These are phyloP conservation scores for Carapus acus DNA, from an alignment of 2,797 vertebrate genomes.

Conservation along the genomic window DNA sequence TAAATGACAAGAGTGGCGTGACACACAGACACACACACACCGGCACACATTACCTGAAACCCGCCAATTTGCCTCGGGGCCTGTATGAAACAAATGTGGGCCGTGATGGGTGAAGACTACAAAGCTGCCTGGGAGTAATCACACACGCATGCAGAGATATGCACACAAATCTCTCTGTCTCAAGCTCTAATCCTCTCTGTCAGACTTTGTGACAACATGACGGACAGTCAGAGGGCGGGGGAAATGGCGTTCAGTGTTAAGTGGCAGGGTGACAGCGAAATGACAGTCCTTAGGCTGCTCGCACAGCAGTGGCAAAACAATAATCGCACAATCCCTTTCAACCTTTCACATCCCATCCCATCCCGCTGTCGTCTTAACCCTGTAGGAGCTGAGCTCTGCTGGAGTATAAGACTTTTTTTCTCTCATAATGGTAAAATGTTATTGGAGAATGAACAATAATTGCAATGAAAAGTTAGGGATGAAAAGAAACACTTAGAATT, in stretches of 20 bases:
- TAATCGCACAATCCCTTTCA: constrained; percentile 40
- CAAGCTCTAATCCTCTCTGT: constrained; percentile 54
- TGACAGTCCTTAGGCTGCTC: constrained; percentile 41
- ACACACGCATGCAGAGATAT: constrained; percentile 8
- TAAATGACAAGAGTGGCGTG: constrained; percentile 45
- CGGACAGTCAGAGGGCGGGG: constrained; percentile 46
- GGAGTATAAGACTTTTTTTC: no score
- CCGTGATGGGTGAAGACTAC: constrained; percentile 52
- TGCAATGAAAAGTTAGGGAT: no score
- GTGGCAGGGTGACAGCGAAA: constrained; percentile 56
- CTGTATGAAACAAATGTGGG: constrained; percentile 30
- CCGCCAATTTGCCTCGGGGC: constrained; percentile 34
- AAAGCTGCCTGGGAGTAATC: constrained; percentile 27
- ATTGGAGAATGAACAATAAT: no score
- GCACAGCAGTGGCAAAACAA: constrained; percentile 35
- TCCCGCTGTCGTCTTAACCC: constrained; percentile 2
- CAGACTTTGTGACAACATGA: constrained; percentile 54
- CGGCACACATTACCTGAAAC: constrained; percentile 47
- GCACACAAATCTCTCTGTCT: constrained; percentile 25
- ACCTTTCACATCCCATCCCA: constrained; percentile 14
- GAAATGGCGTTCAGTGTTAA: constrained; percentile 39
- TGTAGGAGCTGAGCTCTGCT: no score
- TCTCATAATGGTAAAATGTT: no score
- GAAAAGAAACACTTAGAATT: not conserved
- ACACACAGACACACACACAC: constrained; percentile 53